These are phyloP conservation scores for Peromyscus polionotus DNA, from an alignment of 2,113 vertebrate species.

Conservation along the genomic window DNA sequence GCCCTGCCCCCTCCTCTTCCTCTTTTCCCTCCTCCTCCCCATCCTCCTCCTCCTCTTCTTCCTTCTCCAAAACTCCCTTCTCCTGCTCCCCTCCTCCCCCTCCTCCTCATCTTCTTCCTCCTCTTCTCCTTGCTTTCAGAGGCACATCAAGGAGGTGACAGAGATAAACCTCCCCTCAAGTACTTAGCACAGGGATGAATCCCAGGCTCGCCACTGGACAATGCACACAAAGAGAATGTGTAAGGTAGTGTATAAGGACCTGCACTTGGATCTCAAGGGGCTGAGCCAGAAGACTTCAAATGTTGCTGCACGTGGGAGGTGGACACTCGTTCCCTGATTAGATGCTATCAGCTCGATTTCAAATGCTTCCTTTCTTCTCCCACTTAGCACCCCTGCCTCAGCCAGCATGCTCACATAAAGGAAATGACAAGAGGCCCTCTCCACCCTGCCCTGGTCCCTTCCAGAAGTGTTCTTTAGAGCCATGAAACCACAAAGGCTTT, in stretches of 20 bases:
- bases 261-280: slow-evolving; percentile 89
- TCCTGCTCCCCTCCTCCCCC: neutral
- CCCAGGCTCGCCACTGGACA: slow-evolving; percentile 90
- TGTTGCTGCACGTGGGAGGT: slow-evolving; percentile 86
- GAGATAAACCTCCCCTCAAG: slow-evolving; percentile 93
- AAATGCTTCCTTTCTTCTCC: slow-evolving; percentile 87
- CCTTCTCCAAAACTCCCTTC: neutral
- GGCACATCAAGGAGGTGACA: slow-evolving; percentile 90
- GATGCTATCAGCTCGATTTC: slow-evolving; percentile 88
- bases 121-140: slow-evolving; percentile 89
- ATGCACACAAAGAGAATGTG: slow-evolving; percentile 90
- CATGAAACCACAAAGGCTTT: slow-evolving; percentile 85
- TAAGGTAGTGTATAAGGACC: slow-evolving; percentile 84
- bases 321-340: slow-evolving; percentile 90
- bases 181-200: slow-evolving; percentile 92
- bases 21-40: slow-evolving; percentile 86
- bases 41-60: neutral
- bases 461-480: slow-evolving; percentile 82
- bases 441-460: slow-evolving; percentile 66
- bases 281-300: slow-evolving; percentile 88
- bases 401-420: slow-evolving; percentile 80
- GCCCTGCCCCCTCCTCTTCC: neutral
- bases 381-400: slow-evolving; percentile 80
- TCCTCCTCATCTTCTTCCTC: slow-evolving; percentile 75
- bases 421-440: slow-evolving; percentile 87